A percentile compares a stretch with the other conserved stretches of the same genome.
Evolutionary conservation across 2,888 invertebrate genomes (phyloP).

Genomic region (Scotopteryx bipunctaria): DNA sequence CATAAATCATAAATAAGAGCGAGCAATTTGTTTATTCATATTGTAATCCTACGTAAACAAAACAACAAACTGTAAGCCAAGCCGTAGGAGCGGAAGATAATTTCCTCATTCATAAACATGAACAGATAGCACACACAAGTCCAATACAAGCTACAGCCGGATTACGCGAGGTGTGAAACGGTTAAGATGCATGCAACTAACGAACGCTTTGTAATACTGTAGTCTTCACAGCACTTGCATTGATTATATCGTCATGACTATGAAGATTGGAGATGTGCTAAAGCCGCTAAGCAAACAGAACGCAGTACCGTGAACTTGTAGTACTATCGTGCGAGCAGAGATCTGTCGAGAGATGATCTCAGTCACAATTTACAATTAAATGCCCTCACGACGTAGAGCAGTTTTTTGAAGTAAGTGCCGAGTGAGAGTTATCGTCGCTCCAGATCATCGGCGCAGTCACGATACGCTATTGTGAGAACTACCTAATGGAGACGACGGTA

Average conservation of each 20-base stretch:
- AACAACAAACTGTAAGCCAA: constrained; percentile 23
- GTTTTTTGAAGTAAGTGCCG: constrained; percentile 52
- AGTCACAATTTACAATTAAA: constrained; percentile 64
- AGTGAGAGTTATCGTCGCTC: constrained; percentile 64
- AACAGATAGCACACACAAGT: constrained; percentile 35
- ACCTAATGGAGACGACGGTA: constrained; percentile 47
- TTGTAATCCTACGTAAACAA: constrained; percentile 13
- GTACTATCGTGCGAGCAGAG: constrained; percentile 33
- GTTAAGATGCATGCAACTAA: constrained; percentile 36
- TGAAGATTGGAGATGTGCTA: constrained; percentile 22
- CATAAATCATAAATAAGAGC: not conserved
- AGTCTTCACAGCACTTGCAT: constrained; percentile 38
- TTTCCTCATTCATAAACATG: constrained; percentile 40
- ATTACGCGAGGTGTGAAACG: constrained; percentile 43
- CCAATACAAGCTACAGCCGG: constrained; percentile 36
- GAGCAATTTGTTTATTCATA: constrained; percentile 7
- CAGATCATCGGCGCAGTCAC: constrained; percentile 70
- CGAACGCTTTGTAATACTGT: constrained; percentile 28
- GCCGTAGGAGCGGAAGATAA: constrained; percentile 32
- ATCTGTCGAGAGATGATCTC: constrained; percentile 55
- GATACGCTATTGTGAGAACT: constrained; percentile 72
- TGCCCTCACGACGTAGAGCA: constrained; percentile 59
- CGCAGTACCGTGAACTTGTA: not conserved
- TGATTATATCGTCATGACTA: constrained; percentile 39
- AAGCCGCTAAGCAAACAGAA: constrained; percentile 20